These are phyloP conservation scores for Dicrostonyx torquatus DNA, from an alignment of 2,797 vertebrate species.

Conservation along the genomic window DNA sequence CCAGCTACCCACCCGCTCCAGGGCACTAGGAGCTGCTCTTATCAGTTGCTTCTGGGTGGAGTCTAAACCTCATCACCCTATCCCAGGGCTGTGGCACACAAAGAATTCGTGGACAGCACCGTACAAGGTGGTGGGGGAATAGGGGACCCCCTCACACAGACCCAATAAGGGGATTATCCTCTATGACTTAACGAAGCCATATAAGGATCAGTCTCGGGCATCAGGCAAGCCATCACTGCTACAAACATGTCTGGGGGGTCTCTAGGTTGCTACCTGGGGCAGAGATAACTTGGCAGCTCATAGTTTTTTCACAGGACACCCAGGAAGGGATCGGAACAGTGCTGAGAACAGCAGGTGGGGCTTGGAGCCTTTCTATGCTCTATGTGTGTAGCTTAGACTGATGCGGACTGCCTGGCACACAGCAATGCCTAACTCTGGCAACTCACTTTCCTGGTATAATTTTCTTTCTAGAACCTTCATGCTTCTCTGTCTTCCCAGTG, in stretches of 20 bases:
- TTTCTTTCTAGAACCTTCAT: neutral
- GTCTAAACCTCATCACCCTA: constrained; percentile 65
- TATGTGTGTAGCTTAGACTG: neutral
- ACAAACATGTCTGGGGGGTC: accelerated
- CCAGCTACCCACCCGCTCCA: constrained; percentile 39
- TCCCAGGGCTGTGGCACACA: constrained; percentile 66
- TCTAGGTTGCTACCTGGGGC: neutral
- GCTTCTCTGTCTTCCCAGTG: neutral
- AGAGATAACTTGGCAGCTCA: neutral
- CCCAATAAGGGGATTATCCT: neutral
- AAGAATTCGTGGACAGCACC: constrained; percentile 77
- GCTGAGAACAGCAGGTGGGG: too few species aligned
- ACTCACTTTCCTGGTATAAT: neutral
- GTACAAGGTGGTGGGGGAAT: constrained; percentile 63
- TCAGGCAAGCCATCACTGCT: accelerated
- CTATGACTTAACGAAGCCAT: neutral
- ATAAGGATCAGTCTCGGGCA: neutral
- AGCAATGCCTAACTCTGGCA: neutral
- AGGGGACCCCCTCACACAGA: constrained; percentile 48
- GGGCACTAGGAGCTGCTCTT: constrained; percentile 69
- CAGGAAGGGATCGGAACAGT: neutral
- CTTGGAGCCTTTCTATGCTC: neutral
- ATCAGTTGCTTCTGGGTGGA: constrained; percentile 47
- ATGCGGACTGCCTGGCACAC: neutral
- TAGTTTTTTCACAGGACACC: neutral